Base-by-base conservation (phyloP, 2,888 invertebrate species). In the Vannuccia rotundouncinata region DNA sequence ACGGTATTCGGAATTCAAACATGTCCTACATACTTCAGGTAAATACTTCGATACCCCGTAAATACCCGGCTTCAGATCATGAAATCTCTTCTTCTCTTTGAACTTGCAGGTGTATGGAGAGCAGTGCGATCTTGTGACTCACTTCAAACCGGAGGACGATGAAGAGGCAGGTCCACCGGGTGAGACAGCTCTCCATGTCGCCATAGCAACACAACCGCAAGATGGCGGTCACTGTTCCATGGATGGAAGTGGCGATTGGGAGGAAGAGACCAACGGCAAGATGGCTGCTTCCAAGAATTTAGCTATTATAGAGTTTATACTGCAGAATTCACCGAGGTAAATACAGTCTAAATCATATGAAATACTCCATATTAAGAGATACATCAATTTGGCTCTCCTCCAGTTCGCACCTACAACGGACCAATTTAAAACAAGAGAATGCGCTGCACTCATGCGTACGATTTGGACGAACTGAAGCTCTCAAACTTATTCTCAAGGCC, bases 101-200 rank as follows among this genome's bases (percentile, higher is more conserved):
- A n/a, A n/a, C n/a, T 31, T 31, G n/a, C 31, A 78, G 78, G 78
- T 31, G 27, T 78, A 78, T 45, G 78, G 78, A 5, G 78, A 78
- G 25, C 60, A 60, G 28, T 59, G 60, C 66, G 78, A 78, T 28
- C 29, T 78, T 28, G 66, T 78, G 60, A 30, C 66, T 45, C 78
- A 78, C 1, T 78, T 78, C 25, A 30, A 74, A 17, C 29, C 66
- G 25, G 78, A 78, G 1, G 78, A 78, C 25, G 66, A 78, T 25
- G 28, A 28, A 59, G 66, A 59, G n/a, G 66, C 66, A 27, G 78
- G 78, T 10, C 59, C 27, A 1, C 78, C 27, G 13, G 66, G 59
- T 27, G 59, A 78, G 28, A 78, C 59, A 1, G 78, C 29, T 17
- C 31, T 78, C 1, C 78, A 78, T 28, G 59, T 59, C 22, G 78